phyloP scores from a whole-genome alignment of 2,888 invertebrate species.

The Abrostola tripartita region DNA sequence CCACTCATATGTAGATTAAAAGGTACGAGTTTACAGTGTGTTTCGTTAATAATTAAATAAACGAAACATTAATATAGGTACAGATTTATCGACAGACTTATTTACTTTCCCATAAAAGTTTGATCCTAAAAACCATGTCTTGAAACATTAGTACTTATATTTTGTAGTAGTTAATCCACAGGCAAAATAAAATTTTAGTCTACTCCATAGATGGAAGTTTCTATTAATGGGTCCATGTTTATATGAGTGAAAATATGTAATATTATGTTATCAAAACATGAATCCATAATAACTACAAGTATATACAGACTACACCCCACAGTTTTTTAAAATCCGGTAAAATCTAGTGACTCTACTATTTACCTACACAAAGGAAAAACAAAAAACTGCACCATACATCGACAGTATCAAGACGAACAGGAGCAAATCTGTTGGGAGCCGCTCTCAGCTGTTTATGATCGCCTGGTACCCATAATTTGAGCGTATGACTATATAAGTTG shows the following conservation, averaged over 20 bases:
- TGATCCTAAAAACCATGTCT: background rate
- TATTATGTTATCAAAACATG: no score
- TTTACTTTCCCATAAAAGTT: background rate
- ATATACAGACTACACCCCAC: no score
- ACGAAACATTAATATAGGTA: slow-evolving; percentile 7
- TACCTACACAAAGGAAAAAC: no score
- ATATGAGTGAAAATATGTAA: no score
- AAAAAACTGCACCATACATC: no score
- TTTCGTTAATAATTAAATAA: slow-evolving; percentile 13
- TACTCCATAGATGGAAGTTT: no score
- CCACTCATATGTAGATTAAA: slow-evolving; percentile 17
- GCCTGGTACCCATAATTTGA: background rate
- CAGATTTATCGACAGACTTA: background rate
- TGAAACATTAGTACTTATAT: background rate
- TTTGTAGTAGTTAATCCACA: no score
- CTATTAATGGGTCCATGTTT: no score
- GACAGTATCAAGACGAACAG: background rate
- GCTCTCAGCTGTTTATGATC: background rate
- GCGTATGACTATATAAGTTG: background rate
- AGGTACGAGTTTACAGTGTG: slow-evolving; percentile 28
- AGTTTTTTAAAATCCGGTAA: no score
- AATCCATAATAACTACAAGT: no score
- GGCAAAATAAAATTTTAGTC: no score
- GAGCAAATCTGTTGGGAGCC: background rate
- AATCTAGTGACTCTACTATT: no score